Conservation (phyloP, 2,888 invertebrate genomes). For the Stenoptilia bipunctidactyla region DNA sequence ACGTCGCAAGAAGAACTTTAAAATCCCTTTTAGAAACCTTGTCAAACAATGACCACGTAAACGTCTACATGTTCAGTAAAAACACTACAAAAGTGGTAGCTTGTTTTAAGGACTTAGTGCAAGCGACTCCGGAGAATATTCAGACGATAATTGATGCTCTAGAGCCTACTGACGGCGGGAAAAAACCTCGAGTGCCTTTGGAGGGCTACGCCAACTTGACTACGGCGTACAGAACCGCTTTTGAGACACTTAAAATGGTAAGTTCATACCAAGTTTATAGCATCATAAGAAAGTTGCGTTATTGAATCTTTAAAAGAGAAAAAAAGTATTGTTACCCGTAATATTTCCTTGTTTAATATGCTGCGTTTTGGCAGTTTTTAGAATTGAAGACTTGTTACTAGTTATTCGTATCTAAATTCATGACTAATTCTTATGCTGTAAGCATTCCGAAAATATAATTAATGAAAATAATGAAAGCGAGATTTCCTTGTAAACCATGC, state of each 20-base stretch:
- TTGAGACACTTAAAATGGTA: slow-evolving; percentile 82
- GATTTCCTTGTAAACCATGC: too few relatives aligned
- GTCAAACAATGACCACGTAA: slow-evolving; percentile 98
- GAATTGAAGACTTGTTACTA: too few relatives aligned
- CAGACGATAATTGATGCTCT: slow-evolving; percentile 79
- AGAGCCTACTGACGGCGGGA: slow-evolving; percentile 43
- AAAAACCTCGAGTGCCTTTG: slow-evolving; percentile 70
- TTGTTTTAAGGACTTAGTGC: slow-evolving; percentile 89
- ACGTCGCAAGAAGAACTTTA: slow-evolving; percentile 88
- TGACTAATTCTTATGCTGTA: too few relatives aligned
- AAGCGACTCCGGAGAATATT: slow-evolving; percentile 90
- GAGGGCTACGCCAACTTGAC: slow-evolving; percentile 88
- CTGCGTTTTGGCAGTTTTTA: too few relatives aligned
- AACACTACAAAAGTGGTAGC: slow-evolving; percentile 80
- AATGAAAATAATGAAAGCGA: too few relatives aligned
- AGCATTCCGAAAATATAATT: too few relatives aligned
- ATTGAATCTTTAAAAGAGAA: too few relatives aligned
- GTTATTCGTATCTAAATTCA: too few relatives aligned
- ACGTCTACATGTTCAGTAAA: slow-evolving; percentile 87
- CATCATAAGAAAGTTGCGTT: too few relatives aligned
- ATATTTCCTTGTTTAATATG: too few relatives aligned
- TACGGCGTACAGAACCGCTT: slow-evolving; percentile 85
- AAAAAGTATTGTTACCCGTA: too few relatives aligned
- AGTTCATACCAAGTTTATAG: too few relatives aligned
- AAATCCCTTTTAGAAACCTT: slow-evolving; percentile 92